A percentile compares a stretch with the other conserved stretches of the same genome.
Evolutionary conservation across 1,140 invertebrate species (phyloP).

Genomic region (Chironomus tepperi): DNA sequence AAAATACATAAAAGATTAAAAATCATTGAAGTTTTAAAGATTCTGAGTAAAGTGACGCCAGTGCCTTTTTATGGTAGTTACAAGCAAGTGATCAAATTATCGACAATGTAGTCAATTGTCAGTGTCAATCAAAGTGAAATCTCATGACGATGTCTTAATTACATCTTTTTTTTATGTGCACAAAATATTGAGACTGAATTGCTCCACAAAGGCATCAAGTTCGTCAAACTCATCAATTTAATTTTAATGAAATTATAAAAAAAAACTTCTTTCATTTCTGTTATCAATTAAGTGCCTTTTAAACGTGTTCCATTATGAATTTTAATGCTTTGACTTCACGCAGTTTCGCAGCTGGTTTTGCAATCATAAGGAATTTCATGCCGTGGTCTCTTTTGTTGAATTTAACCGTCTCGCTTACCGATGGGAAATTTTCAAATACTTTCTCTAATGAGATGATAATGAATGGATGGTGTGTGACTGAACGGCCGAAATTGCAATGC

Average conservation of each 20-base stretch:
- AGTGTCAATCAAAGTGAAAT: constrained; percentile 8
- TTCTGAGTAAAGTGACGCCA: not conserved
- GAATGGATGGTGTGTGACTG: no score
- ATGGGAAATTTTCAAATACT: no score
- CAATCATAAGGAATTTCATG: no score
- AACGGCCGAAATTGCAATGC: no score
- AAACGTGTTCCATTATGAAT: not conserved
- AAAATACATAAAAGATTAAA: not conserved
- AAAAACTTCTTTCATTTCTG: not conserved
- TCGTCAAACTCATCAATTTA: constrained; percentile 1
- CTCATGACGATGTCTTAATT: constrained; percentile 12
- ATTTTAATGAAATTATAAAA: not conserved
- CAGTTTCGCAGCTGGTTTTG: not conserved
- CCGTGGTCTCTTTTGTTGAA: no score
- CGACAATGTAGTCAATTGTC: constrained; percentile 12
- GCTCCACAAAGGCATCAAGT: not conserved
- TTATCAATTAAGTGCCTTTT: constrained; percentile 1
- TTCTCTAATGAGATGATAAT: no score
- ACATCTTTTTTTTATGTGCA: not conserved
- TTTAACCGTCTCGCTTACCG: no score
- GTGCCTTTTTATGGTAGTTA: not conserved
- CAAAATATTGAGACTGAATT: not conserved
- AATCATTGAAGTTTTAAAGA: not conserved
- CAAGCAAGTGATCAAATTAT: not conserved
- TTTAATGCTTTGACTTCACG: not conserved